Percentiles rank a stretch among this genome's conserved stretches.
These are phyloP conservation scores for Glareola pratincola DNA, from an alignment of 2,113 vertebrate species.

Conservation along the genomic window DNA sequence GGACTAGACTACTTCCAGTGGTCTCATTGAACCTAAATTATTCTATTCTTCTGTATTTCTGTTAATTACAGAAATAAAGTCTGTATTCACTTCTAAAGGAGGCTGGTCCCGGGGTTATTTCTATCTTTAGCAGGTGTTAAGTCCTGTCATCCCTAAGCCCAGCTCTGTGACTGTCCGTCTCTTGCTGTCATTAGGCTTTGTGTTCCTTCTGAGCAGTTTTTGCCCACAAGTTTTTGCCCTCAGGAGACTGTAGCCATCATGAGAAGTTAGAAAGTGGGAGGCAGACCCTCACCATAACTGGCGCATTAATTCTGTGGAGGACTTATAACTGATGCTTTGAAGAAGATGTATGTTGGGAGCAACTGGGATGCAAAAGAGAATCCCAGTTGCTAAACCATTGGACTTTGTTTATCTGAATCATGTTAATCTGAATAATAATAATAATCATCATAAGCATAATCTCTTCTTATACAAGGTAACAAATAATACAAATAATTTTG, in stretches of 20 bases:
- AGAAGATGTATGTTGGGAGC: neutral
- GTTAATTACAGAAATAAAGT: neutral
- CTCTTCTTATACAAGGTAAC: neutral
- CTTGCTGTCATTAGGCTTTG: neutral
- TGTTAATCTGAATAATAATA: too few relatives aligned
- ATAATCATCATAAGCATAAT: neutral
- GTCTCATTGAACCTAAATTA: neutral
- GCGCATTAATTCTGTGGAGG: neutral
- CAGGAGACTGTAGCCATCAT: neutral
- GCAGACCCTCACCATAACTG: neutral
- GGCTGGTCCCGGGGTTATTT: neutral
- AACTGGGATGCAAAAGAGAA: neutral
- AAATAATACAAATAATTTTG: neutral
- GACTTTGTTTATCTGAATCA: neutral
- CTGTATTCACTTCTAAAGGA: neutral
- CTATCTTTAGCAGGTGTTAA: neutral
- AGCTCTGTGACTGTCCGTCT: neutral
- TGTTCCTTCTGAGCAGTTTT: neutral
- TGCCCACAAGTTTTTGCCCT: too few relatives aligned
- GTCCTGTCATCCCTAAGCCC: neutral
- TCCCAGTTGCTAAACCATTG: neutral
- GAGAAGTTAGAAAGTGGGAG: neutral
- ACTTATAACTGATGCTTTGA: neutral
- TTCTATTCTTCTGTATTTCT: neutral
- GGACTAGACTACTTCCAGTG: neutral